These are phyloP conservation scores for Acleris sparsana DNA, from an alignment of 2,888 invertebrate species.

Conservation along the genomic window DNA sequence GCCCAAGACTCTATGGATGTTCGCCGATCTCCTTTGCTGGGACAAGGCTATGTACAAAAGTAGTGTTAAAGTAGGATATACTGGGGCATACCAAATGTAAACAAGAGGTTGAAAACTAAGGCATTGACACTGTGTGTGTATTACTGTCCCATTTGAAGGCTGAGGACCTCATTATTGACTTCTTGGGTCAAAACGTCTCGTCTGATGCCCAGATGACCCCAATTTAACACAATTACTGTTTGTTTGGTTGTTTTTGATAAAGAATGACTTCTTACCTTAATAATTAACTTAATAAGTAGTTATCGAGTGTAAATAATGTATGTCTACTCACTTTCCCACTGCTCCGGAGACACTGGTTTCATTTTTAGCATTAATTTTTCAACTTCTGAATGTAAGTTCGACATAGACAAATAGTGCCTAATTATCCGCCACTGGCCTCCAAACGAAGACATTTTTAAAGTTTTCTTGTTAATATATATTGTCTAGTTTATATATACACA, in stretches of 20 bases:
- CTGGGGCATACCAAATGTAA: too few relatives aligned
- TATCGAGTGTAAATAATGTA: not conserved
- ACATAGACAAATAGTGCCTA: conserved; percentile 68
- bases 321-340: conserved; percentile 72
- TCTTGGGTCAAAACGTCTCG: conserved; percentile 1
- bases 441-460: conserved; percentile 67
- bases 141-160: conserved; percentile 7
- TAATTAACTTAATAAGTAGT: not conserved
- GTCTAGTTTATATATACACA: conserved; percentile 9
- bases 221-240: conserved; percentile 16
- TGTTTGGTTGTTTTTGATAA: not conserved
- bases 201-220: conserved; percentile 15
- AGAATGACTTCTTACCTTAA: not conserved
- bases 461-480: conserved; percentile 3
- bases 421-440: conserved; percentile 75
- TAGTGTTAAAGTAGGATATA: too few relatives aligned
- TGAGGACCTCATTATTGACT: not conserved
- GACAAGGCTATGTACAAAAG: too few relatives aligned
- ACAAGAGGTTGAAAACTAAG: not conserved
- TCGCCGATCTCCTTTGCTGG: too few relatives aligned
- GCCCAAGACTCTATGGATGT: too few relatives aligned
- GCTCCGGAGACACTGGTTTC: conserved; percentile 65
- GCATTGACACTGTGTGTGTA: not conserved
- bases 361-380: conserved; percentile 70
- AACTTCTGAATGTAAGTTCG: conserved; percentile 65